Base-by-base conservation (phyloP, 2,113 vertebrate species). In the Gila orcuttii region DNA sequence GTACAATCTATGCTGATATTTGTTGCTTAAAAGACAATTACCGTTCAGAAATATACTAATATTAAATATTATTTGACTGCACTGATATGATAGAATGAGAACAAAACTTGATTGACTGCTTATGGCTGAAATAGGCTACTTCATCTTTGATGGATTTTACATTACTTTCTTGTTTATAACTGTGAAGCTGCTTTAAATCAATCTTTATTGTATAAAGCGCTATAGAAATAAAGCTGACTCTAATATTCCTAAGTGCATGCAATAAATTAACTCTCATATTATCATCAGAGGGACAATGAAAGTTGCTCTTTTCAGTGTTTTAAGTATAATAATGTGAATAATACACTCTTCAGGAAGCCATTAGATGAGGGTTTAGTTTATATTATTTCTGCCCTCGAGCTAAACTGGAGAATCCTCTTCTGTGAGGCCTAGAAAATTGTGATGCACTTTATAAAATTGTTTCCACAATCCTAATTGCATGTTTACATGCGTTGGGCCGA, bases 401-500 rank as follows among this genome's bases (percentile, higher is more conserved):
- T 55, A 77, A 55, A 23, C 42, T 25, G 23, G 5, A 50, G 10
- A n/a, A 25, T 6, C 9, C 15, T 76, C 42, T 76, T 76, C 7
- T 47, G 47, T 31, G 74, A 76, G 45, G 25, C 23, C 13, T 13
- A 10, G 74, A 76, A 9, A 10, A 76, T 76, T 2, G n/a, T 47
- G 45, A 76, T 50, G 73, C 78, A 80, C 57, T 80, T 62, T 62
- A 5, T 64, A 19, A 47, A 80, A 80, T 64, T 2, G 59, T 28
- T 80, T 80, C 76, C 79, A 80, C 7, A 15, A 4, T 19, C 1
- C 79, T 80, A 64, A 80, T 19, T 9, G n/a, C 55, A 60, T 66
- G 79, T 31, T 21, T 21, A 81, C 59, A 66, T 47, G 79, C 8
- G 59, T 47, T 21, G 1, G 60, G 36, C 36, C n/a, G n/a, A 80